A percentile compares a stretch with the other conserved stretches of the same genome.
Conservation (phyloP, 2,888 invertebrate species). For the Epinotia brunnichana region DNA sequence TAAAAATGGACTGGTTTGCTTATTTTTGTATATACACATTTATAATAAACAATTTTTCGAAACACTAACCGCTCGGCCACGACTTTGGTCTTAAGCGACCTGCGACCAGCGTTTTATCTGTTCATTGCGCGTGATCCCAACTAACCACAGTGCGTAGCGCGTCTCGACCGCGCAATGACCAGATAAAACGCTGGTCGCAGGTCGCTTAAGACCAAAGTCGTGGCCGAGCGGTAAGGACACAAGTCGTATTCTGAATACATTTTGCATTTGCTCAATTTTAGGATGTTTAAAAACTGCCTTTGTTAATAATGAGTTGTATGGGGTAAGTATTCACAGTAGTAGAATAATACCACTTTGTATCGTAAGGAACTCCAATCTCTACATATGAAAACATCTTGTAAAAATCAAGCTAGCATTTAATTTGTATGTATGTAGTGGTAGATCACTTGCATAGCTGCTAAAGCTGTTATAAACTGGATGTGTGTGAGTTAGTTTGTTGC, state of each 20-base stretch:
- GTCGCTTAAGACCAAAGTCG: no score
- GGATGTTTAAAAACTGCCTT: neutral
- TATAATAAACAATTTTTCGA: neutral
- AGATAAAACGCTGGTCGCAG: no score
- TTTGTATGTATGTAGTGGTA: conserved; percentile 11
- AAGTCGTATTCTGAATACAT: conserved; percentile 21
- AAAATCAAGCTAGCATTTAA: neutral
- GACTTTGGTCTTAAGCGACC: no score
- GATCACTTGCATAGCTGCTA: conserved; percentile 4
- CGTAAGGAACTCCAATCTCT: neutral
- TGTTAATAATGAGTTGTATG: neutral
- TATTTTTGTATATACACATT: conserved; percentile 3
- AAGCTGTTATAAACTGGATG: neutral
- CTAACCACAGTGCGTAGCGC: no score
- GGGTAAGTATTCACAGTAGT: conserved; percentile 6
- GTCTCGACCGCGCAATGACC: no score
- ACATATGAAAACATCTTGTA: neutral
- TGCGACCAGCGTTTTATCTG: no score
- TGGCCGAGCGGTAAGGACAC: no score
- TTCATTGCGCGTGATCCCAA: no score
- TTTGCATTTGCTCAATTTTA: neutral
- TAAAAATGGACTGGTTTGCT: conserved; percentile 17
- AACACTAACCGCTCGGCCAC: no score
- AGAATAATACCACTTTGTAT: neutral
- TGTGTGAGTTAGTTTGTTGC: conserved; percentile 13